Evolutionary conservation across 2,113 vertebrate genomes (phyloP).

Genomic region (Bettongia penicillata): DNA sequence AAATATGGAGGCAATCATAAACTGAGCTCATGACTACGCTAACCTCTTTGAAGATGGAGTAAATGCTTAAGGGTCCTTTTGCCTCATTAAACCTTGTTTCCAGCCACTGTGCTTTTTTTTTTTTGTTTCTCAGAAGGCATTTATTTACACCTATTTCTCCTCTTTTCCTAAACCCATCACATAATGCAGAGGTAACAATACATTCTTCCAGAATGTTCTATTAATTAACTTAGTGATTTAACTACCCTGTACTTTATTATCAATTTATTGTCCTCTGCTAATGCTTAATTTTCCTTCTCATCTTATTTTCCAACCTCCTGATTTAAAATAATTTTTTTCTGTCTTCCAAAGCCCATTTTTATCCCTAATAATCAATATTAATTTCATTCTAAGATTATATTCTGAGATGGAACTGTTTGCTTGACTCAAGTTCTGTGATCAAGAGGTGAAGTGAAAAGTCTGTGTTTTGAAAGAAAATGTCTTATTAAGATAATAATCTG

Average conservation of each 20-base stretch:
- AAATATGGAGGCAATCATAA: neutral
- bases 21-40: neutral
- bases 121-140: conserved; percentile 7
- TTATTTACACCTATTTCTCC: conserved; percentile 39
- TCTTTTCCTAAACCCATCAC: conserved; percentile 47
- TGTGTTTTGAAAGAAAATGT: conserved; percentile 74
- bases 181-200: conserved; percentile 50
- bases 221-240: conserved; percentile 78
- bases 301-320: conserved; percentile 67
- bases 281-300: conserved; percentile 70
- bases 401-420: conserved; percentile 78
- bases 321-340: conserved; percentile 79
- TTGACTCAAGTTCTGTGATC: conserved; percentile 79
- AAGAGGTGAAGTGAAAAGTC: conserved; percentile 75
- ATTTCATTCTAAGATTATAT: conserved; percentile 78
- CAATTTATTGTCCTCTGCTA: conserved; percentile 71
- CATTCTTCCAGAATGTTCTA: conserved; percentile 38
- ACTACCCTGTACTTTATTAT: conserved; percentile 70
- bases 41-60: neutral
- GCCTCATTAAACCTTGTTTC: neutral
- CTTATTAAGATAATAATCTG: conserved; percentile 76
- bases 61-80: neutral
- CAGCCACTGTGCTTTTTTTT: neutral
- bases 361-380: conserved; percentile 83
- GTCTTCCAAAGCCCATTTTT: conserved; percentile 73